Conservation (phyloP, 2,888 invertebrate species). For the Taenaris catops region DNA sequence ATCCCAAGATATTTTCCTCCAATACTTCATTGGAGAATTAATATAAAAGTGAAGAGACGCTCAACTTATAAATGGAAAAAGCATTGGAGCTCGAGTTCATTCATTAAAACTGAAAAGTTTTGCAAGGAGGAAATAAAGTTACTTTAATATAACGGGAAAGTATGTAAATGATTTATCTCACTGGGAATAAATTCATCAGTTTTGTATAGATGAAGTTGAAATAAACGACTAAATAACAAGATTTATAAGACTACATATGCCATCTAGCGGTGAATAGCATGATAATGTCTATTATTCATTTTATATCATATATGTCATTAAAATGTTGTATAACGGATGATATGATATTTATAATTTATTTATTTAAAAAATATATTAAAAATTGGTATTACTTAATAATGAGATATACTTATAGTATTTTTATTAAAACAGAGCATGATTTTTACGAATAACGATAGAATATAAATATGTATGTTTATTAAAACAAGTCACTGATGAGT, state of each 20-base stretch:
- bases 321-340: too few relatives aligned
- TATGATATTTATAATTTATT: too few relatives aligned
- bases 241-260: conserved; percentile 30
- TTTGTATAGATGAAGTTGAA: conserved; percentile 9
- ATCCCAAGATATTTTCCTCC: neutral
- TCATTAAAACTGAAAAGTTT: conserved; percentile 65
- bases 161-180: conserved; percentile 31
- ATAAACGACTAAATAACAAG: conserved; percentile 1
- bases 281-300: too few relatives aligned
- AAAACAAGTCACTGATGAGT: too few relatives aligned
- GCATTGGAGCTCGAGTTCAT: conserved; percentile 58
- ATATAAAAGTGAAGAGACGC: conserved; percentile 45
- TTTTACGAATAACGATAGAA: too few relatives aligned
- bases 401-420: too few relatives aligned
- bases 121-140: conserved; percentile 35
- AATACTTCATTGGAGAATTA: conserved; percentile 16
- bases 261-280: conserved; percentile 49
- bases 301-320: too few relatives aligned
- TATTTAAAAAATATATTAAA: too few relatives aligned
- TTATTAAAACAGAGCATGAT: too few relatives aligned
- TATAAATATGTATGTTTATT: too few relatives aligned
- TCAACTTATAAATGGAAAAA: conserved; percentile 67
- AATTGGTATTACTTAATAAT: too few relatives aligned
- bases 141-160: conserved; percentile 42
- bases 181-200: conserved; percentile 21